Evolutionary conservation across 2,113 vertebrate genomes (phyloP), one percentile per base, ranked within the genome.

Genomic region (Phalacrocorax carbo): DNA sequence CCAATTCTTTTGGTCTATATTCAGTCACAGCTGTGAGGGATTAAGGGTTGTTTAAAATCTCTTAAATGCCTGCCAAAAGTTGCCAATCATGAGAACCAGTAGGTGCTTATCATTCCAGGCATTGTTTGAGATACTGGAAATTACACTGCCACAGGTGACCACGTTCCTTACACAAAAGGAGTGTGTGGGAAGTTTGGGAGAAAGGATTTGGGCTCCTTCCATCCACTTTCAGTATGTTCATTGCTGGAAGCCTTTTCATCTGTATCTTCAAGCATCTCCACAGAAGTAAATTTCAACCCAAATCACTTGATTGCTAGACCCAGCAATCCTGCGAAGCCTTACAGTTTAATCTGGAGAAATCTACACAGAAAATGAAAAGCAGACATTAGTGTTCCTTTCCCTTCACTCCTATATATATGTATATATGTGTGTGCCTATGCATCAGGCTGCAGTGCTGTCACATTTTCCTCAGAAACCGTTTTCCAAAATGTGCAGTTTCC

Each of bases 1-100:
- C 84, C 94, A 95, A 13, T 94, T 96, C 80, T 94, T 79, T 90
- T 62, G 48, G 73, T 87, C 49, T 79, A 26, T 70, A 88, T 85
- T 91, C 88, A 91, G 80, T 69, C 66, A 51, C 93, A 97, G 97
- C 95, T 96, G 96, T 1, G 68, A 95, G 51, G 57, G 80, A 96
- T 97, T 96, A 93, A 92, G 93, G 58, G 60, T 66, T 96, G 66
- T 96, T 95, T 87, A 60, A 95, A 96, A 95, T 89, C 96, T 90
- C 86, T 93, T 94, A 93, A 91, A 86, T 0, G 44, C 71, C 77
- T 97, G 92, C 91, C 96, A 97, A 94, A 86, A 89, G 26, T 91
- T 93, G 77, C 51, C 54, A 92, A 76, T 88, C 87, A 68, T 87
- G 80, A 90, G 14, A 96, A 88, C 34, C 92, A 97, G 82, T 76